Conservation (phyloP, 1,140 invertebrate species). For the Oppia nitens region DNA sequence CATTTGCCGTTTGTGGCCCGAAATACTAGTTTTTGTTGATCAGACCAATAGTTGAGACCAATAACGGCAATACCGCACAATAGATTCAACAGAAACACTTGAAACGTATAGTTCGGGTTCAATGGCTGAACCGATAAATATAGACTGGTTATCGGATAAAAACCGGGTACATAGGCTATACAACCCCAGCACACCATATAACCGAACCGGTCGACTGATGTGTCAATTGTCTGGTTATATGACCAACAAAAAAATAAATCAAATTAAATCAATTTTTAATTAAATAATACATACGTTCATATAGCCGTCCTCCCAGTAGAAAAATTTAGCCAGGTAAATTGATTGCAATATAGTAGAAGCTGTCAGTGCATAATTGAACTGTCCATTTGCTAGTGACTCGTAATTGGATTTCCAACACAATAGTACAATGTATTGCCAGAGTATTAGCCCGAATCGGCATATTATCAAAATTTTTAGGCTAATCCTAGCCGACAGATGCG, state of each 20-base stretch:
- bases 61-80: constrained; percentile 22
- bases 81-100: not conserved
- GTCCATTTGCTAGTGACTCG: constrained; percentile 19
- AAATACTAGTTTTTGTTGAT: constrained; percentile 29
- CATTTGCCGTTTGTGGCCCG: constrained; percentile 27
- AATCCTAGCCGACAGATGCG: constrained; percentile 24
- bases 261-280: too few relatives aligned
- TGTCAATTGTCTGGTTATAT: constrained; percentile 9
- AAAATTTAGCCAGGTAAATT: constrained; percentile 42
- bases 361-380: constrained; percentile 32
- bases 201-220: constrained; percentile 19
- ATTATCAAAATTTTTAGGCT: constrained; percentile 36
- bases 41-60: constrained; percentile 34
- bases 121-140: constrained; percentile 36
- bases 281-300: too few relatives aligned
- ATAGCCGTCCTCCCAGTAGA: constrained; percentile 44
- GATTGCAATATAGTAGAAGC: constrained; percentile 33
- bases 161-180: constrained; percentile 35
- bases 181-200: constrained; percentile 45
- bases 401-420: constrained; percentile 15
- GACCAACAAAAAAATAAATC: not conserved
- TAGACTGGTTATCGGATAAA: constrained; percentile 37
- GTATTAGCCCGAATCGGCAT: constrained; percentile 38
- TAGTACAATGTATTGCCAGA: constrained; percentile 37
- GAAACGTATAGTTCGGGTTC: constrained; percentile 18